These are phyloP conservation scores for Sinocyclocheilus anshuiensis DNA, from an alignment of 2,113 vertebrate species.

Conservation along the genomic window DNA sequence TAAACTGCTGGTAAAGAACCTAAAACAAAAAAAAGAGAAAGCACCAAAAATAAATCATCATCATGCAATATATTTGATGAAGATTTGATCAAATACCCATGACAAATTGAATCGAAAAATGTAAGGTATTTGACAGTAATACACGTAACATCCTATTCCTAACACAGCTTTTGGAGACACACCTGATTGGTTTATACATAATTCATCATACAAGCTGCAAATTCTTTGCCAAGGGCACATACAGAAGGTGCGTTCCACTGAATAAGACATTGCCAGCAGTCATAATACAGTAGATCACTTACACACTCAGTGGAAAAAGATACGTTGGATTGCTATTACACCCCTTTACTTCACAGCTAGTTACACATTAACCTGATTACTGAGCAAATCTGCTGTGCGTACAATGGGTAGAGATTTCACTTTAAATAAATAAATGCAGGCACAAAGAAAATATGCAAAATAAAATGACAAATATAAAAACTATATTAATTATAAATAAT, in stretches of 20 bases:
- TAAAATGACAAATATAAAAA: not conserved
- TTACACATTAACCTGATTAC: slow-evolving; percentile 64
- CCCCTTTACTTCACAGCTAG: slow-evolving; percentile 42
- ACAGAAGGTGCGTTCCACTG: slow-evolving; percentile 36
- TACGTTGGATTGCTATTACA: slow-evolving; percentile 39
- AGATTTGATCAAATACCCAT: not conserved
- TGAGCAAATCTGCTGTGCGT: slow-evolving; percentile 60
- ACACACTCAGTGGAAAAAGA: slow-evolving; percentile 58
- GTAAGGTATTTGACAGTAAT: slow-evolving; percentile 9
- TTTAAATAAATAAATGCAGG: slow-evolving; percentile 10
- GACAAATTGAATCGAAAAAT: not conserved
- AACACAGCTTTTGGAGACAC: slow-evolving; percentile 28
- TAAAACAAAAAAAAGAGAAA: slow-evolving; percentile 69
- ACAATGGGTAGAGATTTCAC: slow-evolving; percentile 53
- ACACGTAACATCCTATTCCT: slow-evolving; percentile 9
- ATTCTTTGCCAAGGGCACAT: slow-evolving; percentile 54
- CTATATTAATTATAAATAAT: not conserved
- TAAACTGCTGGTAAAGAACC: slow-evolving; percentile 99
- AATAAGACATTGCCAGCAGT: slow-evolving; percentile 59
- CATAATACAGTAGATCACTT: slow-evolving; percentile 55
- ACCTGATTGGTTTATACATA: slow-evolving; percentile 45
- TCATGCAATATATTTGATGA: not conserved
- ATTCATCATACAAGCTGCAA: slow-evolving; percentile 55
- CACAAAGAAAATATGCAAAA: not conserved
- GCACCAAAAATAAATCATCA: slow-evolving; percentile 1